These are phyloP conservation scores for Nothobranchius kuhntae DNA, from an alignment of 2,113 vertebrate species.

Conservation along the genomic window DNA sequence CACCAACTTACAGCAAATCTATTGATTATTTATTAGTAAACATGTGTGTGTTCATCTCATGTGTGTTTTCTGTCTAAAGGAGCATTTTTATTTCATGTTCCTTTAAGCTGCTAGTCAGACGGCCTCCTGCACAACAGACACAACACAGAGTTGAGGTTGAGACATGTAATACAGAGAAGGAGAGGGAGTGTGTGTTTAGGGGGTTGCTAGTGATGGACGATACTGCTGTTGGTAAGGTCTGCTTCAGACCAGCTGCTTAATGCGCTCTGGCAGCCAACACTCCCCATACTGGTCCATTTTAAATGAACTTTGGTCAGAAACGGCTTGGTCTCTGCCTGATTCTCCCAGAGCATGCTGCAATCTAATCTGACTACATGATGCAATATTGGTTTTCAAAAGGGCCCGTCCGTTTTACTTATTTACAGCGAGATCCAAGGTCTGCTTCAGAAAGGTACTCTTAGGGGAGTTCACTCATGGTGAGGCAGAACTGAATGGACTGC, in stretches of 20 bases:
- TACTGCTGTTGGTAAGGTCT: conserved; percentile 5
- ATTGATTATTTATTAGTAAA: background rate
- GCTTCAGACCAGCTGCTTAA: conserved; percentile 19
- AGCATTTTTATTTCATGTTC: too few species aligned
- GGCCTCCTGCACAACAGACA: too few species aligned
- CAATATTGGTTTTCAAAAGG: conserved; percentile 8
- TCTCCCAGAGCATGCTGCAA: background rate
- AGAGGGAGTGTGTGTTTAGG: too few species aligned
- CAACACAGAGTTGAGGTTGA: too few species aligned
- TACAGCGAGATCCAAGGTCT: conserved; percentile 7
- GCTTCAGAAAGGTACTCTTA: background rate
- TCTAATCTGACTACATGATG: background rate
- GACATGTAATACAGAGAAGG: too few species aligned
- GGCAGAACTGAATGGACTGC: conserved; percentile 4
- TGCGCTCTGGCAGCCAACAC: conserved; percentile 9
- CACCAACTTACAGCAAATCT: background rate
- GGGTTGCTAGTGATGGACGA: background rate
- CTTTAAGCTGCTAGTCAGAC: too few species aligned
- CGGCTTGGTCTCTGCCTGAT: background rate
- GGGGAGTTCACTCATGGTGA: background rate
- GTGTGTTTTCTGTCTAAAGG: background rate
- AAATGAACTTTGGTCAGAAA: conserved; percentile 26
- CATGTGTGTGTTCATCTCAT: background rate
- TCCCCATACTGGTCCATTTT: conserved; percentile 20
- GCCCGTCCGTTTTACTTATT: background rate